Evolutionary conservation across 2,797 vertebrate species (phyloP).

Genomic region (Ispidina picta): DNA sequence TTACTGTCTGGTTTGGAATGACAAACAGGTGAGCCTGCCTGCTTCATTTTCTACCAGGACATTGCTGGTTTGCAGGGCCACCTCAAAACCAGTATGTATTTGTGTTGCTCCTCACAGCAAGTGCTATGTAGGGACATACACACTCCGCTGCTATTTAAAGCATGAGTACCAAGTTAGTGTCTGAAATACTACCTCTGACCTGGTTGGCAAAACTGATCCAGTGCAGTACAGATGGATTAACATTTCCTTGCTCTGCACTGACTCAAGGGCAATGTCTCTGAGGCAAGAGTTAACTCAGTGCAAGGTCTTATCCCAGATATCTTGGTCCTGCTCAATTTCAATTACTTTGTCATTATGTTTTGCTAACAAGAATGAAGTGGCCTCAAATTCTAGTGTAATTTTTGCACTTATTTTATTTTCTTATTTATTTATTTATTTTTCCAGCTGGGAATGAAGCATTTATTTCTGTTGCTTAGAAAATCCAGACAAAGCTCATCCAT

Average conservation of each 20-base stretch:
- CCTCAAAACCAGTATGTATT: neutral
- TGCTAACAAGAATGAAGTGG: neutral
- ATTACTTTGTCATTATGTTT: neutral
- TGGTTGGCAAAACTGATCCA: slow-evolving; percentile 4
- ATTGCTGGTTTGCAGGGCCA: neutral
- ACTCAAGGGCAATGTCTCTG: neutral
- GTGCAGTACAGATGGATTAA: neutral
- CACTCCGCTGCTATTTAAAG: slow-evolving; percentile 49
- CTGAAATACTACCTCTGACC: slow-evolving; percentile 23
- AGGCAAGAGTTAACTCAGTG: neutral
- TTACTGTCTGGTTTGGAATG: neutral
- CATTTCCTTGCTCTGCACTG: neutral
- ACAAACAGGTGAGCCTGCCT: neutral
- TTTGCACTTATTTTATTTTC: neutral
- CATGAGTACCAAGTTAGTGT: neutral
- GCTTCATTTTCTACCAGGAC: neutral
- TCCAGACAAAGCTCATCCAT: slow-evolving; percentile 17
- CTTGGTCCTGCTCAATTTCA: neutral
- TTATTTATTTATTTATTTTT: neutral
- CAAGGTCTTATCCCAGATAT: neutral
- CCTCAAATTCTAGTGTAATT: neutral
- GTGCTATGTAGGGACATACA: slow-evolving; percentile 31
- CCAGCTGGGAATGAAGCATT: neutral
- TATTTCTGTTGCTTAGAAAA: slow-evolving; percentile 19
- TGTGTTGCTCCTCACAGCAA: neutral